These are phyloP conservation scores for Petrophora chlorosata DNA, from an alignment of 2,888 invertebrate genomes.

Conservation along the genomic window DNA sequence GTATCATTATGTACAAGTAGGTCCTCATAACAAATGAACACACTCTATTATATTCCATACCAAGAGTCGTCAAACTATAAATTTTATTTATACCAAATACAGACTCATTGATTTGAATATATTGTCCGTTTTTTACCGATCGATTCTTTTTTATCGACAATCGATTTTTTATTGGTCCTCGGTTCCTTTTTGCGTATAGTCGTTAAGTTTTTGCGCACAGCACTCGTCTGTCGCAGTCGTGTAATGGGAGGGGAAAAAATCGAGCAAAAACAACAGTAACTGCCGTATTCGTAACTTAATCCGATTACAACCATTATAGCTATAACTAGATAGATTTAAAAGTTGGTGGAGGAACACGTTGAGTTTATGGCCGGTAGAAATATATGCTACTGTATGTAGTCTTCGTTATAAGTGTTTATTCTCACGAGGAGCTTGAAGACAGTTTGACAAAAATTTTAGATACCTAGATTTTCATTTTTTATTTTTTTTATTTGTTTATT, in stretches of 20 bases:
- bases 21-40: constrained; percentile 4
- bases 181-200: constrained; percentile 23
- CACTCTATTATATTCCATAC: neutral
- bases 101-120: constrained; percentile 19
- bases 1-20: neutral
- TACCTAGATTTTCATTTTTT: too few species aligned
- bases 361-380: too few species aligned
- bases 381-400: too few species aligned
- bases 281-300: constrained; percentile 19
- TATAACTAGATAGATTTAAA: constrained; percentile 24
- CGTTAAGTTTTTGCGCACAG: constrained; percentile 32
- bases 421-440: too few species aligned
- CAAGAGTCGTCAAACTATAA: constrained; percentile 20
- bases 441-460: too few species aligned
- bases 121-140: constrained; percentile 26
- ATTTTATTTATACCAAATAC: constrained; percentile 23
- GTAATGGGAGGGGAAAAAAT: constrained; percentile 7
- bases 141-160: constrained; percentile 21
- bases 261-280: constrained; percentile 8
- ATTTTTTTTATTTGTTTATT: too few species aligned
- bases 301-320: constrained; percentile 15
- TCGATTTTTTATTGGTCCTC: constrained; percentile 15
- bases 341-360: neutral
- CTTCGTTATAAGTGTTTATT: too few species aligned
- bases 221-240: constrained; percentile 9